These are phyloP conservation scores for Holotrichia oblita DNA, from an alignment of 1,140 invertebrate genomes.

Conservation along the genomic window DNA sequence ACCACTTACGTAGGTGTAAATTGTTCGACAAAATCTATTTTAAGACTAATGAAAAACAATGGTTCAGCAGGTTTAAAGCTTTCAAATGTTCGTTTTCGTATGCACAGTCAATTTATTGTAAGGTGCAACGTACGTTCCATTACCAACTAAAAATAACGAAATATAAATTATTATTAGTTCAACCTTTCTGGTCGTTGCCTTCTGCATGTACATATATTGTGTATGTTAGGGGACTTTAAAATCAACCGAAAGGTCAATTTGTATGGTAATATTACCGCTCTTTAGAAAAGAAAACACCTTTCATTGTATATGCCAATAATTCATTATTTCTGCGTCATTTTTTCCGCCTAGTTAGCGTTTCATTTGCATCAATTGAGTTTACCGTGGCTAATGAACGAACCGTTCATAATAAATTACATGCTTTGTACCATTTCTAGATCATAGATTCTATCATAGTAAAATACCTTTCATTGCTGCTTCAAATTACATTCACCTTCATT, in stretches of 20 bases:
- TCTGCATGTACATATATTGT: slow-evolving; percentile 11
- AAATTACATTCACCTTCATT: not conserved
- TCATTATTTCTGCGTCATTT: not conserved
- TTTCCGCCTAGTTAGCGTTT: not conserved
- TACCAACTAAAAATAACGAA: not conserved
- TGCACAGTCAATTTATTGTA: not conserved
- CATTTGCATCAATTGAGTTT: not conserved
- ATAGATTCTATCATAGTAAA: not conserved
- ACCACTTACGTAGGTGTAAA: not conserved
- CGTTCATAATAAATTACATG: not conserved
- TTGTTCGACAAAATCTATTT: slow-evolving; percentile 4
- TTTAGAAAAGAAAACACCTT: not conserved
- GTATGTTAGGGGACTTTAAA: not conserved
- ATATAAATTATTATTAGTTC: slow-evolving; percentile 21
- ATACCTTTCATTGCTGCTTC: not conserved
- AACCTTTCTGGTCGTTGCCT: not conserved
- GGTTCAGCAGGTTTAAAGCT: not conserved
- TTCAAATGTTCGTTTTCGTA: not conserved
- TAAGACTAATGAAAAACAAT: slow-evolving; percentile 15
- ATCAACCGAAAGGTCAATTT: slow-evolving; percentile 23
- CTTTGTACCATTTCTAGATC: not conserved
- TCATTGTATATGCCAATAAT: not conserved
- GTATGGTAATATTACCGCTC: not conserved
- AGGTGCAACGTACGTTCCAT: not conserved
- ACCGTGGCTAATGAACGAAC: not conserved